Evolutionary conservation across 2,797 vertebrate genomes (phyloP).

Genomic region (Distichodus sexfasciatus): DNA sequence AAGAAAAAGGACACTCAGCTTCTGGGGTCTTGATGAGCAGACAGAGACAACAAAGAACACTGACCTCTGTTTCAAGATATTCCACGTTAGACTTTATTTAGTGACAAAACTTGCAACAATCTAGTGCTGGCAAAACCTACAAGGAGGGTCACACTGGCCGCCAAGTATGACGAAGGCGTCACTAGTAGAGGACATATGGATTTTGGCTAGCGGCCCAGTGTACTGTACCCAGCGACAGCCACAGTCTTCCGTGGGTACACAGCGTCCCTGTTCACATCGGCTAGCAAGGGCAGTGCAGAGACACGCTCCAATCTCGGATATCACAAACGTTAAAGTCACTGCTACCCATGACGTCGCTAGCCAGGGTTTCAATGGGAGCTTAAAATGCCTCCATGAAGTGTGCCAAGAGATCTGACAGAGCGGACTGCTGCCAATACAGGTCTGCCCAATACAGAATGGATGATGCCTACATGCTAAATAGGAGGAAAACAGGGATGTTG

Average conservation of each 20-base stretch:
- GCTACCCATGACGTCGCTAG: background rate
- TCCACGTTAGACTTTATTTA: background rate
- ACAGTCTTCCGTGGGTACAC: constrained; percentile 37
- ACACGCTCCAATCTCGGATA: constrained; percentile 1
- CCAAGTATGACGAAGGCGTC: background rate
- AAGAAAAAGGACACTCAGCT: no score
- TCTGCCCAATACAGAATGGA: no score
- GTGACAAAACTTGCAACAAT: background rate
- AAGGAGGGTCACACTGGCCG: background rate
- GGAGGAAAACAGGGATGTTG: no score
- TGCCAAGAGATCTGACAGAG: background rate
- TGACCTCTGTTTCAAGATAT: no score
- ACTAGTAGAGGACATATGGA: constrained; percentile 6
- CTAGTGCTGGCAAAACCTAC: background rate
- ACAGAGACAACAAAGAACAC: no score
- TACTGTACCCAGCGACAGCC: background rate
- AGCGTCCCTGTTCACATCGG: constrained; percentile 20
- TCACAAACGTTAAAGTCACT: background rate
- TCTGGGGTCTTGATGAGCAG: no score
- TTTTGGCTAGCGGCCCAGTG: constrained; percentile 1
- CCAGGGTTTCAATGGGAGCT: background rate
- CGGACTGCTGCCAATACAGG: background rate
- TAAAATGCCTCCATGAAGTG: background rate
- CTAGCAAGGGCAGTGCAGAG: background rate
- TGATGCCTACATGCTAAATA: no score